phyloP scores from a whole-genome alignment of 2,113 vertebrate genomes.

The Motacilla tschutschensis region DNA sequence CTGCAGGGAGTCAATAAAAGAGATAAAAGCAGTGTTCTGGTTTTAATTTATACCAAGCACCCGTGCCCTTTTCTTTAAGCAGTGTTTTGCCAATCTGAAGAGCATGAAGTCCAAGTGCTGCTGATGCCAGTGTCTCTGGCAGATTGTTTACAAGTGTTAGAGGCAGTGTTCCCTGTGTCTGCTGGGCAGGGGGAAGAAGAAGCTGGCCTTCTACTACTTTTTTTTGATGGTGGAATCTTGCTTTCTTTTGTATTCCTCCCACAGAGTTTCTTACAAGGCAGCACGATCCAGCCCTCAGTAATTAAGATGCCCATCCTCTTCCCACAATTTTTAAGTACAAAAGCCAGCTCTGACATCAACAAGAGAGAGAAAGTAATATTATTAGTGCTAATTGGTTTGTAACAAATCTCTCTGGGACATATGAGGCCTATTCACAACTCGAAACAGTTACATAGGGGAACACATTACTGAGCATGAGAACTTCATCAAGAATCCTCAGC shows the following conservation, averaged over 20 bases:
- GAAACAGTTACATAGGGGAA: neutral
- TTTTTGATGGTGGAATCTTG: neutral
- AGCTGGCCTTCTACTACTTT: neutral
- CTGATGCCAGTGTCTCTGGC: neutral
- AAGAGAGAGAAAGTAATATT: constrained; percentile 20
- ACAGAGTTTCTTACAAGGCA: neutral
- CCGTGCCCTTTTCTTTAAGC: neutral
- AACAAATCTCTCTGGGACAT: neutral
- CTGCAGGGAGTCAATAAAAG: neutral
- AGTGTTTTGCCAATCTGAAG: neutral
- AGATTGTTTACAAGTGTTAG: neutral
- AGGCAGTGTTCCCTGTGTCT: neutral
- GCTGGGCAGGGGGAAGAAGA: neutral
- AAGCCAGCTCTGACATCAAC: constrained; percentile 4
- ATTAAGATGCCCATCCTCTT: constrained; percentile 28
- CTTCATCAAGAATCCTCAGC: neutral
- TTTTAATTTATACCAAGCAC: neutral
- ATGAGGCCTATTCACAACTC: neutral
- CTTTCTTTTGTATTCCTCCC: neutral
- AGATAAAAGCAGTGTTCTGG: neutral
- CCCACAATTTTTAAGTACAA: constrained; percentile 12
- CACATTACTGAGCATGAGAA: neutral
- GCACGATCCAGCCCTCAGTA: neutral
- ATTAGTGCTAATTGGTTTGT: constrained; percentile 10
- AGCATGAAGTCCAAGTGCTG: neutral